These are phyloP conservation scores for Mesoclemmys tuberculata DNA, from an alignment of 2,113 vertebrate species.

Conservation along the genomic window DNA sequence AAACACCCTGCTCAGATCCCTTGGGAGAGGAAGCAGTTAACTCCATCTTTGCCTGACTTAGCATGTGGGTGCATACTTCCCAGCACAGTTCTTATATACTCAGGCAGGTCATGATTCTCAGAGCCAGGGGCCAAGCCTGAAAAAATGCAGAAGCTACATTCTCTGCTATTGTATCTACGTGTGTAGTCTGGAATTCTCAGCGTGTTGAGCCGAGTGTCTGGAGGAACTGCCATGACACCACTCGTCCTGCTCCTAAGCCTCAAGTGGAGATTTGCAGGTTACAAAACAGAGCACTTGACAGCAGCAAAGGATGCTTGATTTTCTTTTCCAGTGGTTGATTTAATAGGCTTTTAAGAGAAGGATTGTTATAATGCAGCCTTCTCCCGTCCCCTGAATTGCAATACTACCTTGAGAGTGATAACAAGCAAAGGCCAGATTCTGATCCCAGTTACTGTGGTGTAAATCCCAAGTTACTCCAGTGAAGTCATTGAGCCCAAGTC, in stretches of 20 bases:
- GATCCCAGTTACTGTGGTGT: not conserved
- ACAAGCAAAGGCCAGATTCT: not conserved
- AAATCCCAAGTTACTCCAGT: not conserved
- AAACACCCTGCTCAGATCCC: not conserved
- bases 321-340: not conserved
- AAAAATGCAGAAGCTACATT: not conserved
- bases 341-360: not conserved
- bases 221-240: not conserved
- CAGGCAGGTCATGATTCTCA: not conserved
- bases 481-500: not conserved
- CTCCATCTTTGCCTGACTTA: not conserved
- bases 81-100: not conserved
- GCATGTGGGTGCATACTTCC: not conserved
- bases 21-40: not conserved
- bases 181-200: not conserved
- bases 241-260: not conserved
- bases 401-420: not conserved
- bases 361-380: not conserved
- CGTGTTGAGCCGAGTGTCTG: not conserved
- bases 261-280: not conserved
- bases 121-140: not conserved
- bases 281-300: not conserved
- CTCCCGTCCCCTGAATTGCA: not conserved
- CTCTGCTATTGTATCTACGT: not conserved
- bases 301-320: not conserved